phyloP scores from a whole-genome alignment of 2,113 vertebrate species.

The Dendrocopos noguchii region DNA sequence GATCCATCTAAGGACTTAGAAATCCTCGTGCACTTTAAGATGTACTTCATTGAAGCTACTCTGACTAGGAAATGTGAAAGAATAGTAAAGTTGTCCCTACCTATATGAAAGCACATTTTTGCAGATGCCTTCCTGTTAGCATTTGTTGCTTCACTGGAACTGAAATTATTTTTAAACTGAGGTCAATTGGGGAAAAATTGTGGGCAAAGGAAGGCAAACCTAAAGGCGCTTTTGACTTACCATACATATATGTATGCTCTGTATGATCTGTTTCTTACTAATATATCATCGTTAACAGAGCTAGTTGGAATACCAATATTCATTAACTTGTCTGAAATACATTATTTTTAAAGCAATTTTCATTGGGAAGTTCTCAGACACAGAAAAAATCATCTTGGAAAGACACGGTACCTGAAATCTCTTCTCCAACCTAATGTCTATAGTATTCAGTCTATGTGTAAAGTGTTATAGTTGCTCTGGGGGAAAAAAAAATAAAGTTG shows the following conservation, averaged over 20 bases:
- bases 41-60: not conserved
- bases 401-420: not conserved
- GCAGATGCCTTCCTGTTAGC: not conserved
- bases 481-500: not conserved
- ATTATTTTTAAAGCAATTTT: not conserved
- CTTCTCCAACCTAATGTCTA: not conserved
- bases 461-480: not conserved
- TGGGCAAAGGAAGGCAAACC: not conserved
- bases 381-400: not conserved
- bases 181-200: not conserved
- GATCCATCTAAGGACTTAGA: not conserved
- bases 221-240: not conserved
- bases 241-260: not conserved
- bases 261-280: not conserved
- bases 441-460: not conserved
- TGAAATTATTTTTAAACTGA: not conserved
- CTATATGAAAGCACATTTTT: not conserved
- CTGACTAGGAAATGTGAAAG: not conserved
- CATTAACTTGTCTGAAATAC: not conserved
- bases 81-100: not conserved
- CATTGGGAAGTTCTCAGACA: not conserved
- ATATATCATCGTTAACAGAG: not conserved
- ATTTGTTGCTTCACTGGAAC: not conserved
- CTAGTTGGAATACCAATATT: not conserved
- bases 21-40: not conserved